Base-by-base conservation (phyloP, 2,113 vertebrate species). In the Cepphus grylle region DNA sequence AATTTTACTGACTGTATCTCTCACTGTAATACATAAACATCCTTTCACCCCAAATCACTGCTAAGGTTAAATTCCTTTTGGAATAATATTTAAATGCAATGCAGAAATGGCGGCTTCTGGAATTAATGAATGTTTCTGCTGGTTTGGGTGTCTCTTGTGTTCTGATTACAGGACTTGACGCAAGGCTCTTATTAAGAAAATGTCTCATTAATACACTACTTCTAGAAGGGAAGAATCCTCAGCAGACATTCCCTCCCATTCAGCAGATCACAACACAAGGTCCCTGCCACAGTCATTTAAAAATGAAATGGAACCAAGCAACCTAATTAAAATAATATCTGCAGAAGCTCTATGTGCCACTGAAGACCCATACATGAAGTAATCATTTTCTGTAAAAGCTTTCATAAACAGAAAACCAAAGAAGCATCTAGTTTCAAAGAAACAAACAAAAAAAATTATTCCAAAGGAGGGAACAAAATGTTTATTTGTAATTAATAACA, bases 241-340 rank as follows among this genome's bases (percentile, higher is more conserved):
- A 86, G 81, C 66, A 89, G 95, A 88, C 65, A 89, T 84, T 66
- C 87, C 61, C 59, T 93, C 49, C 71, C 70, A 49, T 94, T 84
- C 94, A 96, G 87, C 95, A 85, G 90, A 90, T 96, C 81, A 77
- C 90, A 91, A 45, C 81, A 91, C 55, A 94, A 86, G 80, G 80
- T 95, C 90, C 66, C 82, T 92, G 91, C 93, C 93, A 95, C 76
- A 94, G 74, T 59, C 61, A 50, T 73, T 96, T 92, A 69, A 88
- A 81, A 93, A 72, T 81, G 70, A 63, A 92, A 67, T 95, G 84
- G 82, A 71, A 94, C 92, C 81, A 92, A 88, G 90, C 71, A 94
- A 52, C 74, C 82, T 95, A 96, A 97, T 97, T 96, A 95, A 93
- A 97, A 95, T 91, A 90, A 63, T 94, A 96, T 61, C 90, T 96